phyloP scores from a whole-genome alignment of 2,113 vertebrate species.

The Percina caprodes region DNA sequence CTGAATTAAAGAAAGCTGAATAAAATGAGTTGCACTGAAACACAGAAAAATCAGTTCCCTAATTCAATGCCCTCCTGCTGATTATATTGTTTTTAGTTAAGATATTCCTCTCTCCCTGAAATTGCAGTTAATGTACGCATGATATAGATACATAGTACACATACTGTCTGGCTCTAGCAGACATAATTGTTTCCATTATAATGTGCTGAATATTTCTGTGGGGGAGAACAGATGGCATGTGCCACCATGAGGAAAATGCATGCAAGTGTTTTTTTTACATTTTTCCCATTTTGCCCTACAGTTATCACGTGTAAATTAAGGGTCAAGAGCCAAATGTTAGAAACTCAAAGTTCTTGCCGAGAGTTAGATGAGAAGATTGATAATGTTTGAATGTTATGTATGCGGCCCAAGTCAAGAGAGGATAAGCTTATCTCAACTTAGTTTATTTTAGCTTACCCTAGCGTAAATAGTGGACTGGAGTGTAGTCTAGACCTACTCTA shows the following conservation, averaged over 20 bases:
- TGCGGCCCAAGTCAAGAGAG: no score
- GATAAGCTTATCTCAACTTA: no score
- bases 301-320: neutral
- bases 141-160: neutral
- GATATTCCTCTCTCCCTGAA: neutral
- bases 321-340: neutral
- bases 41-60: slow-evolving; percentile 1
- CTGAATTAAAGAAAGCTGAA: slow-evolving; percentile 33
- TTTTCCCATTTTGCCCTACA: neutral
- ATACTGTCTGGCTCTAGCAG: neutral
- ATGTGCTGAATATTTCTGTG: neutral
- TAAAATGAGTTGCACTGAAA: slow-evolving; percentile 37
- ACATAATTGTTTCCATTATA: slow-evolving; percentile 19
- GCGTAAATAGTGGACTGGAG: no score
- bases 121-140: neutral
- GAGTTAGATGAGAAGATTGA: no score
- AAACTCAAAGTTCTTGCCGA: no score
- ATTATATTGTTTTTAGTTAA: slow-evolving; percentile 15
- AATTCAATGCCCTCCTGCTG: neutral
- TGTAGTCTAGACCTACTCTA: no score
- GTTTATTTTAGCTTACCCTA: no score
- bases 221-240: neutral
- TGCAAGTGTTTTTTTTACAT: neutral
- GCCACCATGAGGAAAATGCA: neutral
- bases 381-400: no score